These are phyloP conservation scores for Hypomecis punctinalis DNA, from an alignment of 2,888 invertebrate genomes.

Conservation along the genomic window DNA sequence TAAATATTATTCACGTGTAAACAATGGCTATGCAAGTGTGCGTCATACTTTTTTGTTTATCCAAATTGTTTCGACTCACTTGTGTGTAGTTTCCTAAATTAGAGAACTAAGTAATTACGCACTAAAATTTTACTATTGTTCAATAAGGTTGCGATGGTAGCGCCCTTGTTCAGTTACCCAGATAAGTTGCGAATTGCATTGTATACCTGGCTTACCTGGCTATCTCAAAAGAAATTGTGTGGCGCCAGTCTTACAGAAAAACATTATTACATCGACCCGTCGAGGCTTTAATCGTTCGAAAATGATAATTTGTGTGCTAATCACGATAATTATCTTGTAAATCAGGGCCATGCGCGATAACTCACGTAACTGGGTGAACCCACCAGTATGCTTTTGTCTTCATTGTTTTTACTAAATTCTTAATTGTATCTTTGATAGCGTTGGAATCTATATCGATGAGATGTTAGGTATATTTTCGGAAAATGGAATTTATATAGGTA, in stretches of 20 bases:
- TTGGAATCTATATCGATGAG: neutral
- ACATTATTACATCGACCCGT: slow-evolving; percentile 45
- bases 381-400: slow-evolving; percentile 46
- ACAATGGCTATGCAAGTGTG: slow-evolving; percentile 19
- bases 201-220: slow-evolving; percentile 32
- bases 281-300: slow-evolving; percentile 53
- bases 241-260: slow-evolving; percentile 58
- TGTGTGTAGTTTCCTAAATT: neutral
- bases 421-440: neutral
- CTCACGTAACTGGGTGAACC: slow-evolving; percentile 47
- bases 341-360: slow-evolving; percentile 75
- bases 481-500: no score
- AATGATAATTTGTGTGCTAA: slow-evolving; percentile 67
- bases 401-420: slow-evolving; percentile 9
- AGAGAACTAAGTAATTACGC: neutral
- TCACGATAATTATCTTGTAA: slow-evolving; percentile 70
- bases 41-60: slow-evolving; percentile 30
- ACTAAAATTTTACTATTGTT: neutral
- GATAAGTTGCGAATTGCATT: slow-evolving; percentile 5
- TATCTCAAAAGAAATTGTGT: slow-evolving; percentile 44
- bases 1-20: slow-evolving; percentile 20
- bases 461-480: no score
- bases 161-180: neutral
- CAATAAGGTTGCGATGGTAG: neutral
- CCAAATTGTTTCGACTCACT: slow-evolving; percentile 6